These are phyloP conservation scores for Phalacrocorax carbo DNA, from an alignment of 2,113 vertebrate species.

Conservation along the genomic window DNA sequence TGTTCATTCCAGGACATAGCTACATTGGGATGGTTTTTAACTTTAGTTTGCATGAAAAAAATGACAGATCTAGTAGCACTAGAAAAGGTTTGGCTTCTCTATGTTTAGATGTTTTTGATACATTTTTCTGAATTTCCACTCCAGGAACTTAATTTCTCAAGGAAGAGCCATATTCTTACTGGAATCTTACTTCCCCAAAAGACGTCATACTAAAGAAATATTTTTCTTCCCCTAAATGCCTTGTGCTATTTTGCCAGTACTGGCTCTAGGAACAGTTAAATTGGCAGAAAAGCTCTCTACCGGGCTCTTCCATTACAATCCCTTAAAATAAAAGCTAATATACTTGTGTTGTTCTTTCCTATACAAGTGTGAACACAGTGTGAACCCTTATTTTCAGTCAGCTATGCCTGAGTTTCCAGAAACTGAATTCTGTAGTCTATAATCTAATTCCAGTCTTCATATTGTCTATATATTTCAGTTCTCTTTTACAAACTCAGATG, in stretches of 20 bases:
- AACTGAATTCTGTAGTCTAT: not conserved
- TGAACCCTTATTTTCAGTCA: not conserved
- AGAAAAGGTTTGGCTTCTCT: not conserved
- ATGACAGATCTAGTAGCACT: not conserved
- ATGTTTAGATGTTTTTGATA: not conserved
- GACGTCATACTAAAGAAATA: not conserved
- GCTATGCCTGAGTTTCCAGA: not conserved
- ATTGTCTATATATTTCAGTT: not conserved
- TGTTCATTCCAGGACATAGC: not conserved
- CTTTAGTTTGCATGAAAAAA: not conserved
- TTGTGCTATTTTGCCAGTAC: not conserved
- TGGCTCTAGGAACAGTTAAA: not conserved
- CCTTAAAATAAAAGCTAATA: not conserved
- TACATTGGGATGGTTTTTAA: not conserved
- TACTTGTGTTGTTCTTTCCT: not conserved
- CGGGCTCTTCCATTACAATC: not conserved
- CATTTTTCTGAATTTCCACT: not conserved
- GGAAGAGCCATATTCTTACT: not conserved
- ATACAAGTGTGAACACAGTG: not conserved
- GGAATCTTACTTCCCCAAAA: not conserved
- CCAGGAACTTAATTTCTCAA: not conserved
- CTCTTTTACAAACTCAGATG: not conserved
- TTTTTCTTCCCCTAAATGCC: not conserved
- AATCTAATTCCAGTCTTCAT: not conserved
- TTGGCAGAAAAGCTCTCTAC: not conserved